Conservation (phyloP, 2,888 invertebrate species). For the Magallana nippona region DNA sequence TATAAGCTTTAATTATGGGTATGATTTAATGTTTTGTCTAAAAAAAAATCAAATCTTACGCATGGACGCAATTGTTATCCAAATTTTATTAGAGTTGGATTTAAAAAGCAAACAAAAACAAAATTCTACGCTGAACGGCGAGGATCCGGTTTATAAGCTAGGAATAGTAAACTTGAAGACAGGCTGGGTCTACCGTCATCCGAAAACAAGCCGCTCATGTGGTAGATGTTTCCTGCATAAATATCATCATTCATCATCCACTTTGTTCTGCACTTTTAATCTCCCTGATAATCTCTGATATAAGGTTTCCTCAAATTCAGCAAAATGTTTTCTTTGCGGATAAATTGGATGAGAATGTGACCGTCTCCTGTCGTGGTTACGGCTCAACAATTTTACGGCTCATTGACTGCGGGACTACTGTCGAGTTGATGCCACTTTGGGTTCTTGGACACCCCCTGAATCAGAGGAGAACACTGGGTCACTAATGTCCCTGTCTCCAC, state of each 20-base stretch:
- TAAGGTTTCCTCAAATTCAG: constrained; percentile 27
- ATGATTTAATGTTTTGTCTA: too few relatives aligned
- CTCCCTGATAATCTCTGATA: constrained; percentile 27
- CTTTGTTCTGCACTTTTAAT: constrained; percentile 29
- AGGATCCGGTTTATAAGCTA: too few relatives aligned
- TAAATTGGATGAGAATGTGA: constrained; percentile 24
- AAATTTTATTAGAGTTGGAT: too few relatives aligned
- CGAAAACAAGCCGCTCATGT: neutral
- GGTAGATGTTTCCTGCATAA: constrained; percentile 15
- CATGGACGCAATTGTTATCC: too few relatives aligned
- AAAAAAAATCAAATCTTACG: too few relatives aligned
- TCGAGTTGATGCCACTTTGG: neutral
- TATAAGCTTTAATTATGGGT: too few relatives aligned
- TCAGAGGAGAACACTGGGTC: neutral
- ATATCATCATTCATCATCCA: constrained; percentile 29
- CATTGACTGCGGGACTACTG: constrained; percentile 3
- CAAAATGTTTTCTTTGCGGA: constrained; percentile 12
- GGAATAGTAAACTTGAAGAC: neutral
- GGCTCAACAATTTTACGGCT: constrained; percentile 27
- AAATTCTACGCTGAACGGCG: too few relatives aligned
- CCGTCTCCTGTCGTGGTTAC: constrained; percentile 7
- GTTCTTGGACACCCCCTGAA: neutral
- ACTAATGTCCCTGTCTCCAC: constrained; percentile 16
- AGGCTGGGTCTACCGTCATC: neutral
- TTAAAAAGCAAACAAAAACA: too few relatives aligned